Evolutionary conservation across 2,888 invertebrate species (phyloP).

Genomic region (Oxystoma pomonae): DNA sequence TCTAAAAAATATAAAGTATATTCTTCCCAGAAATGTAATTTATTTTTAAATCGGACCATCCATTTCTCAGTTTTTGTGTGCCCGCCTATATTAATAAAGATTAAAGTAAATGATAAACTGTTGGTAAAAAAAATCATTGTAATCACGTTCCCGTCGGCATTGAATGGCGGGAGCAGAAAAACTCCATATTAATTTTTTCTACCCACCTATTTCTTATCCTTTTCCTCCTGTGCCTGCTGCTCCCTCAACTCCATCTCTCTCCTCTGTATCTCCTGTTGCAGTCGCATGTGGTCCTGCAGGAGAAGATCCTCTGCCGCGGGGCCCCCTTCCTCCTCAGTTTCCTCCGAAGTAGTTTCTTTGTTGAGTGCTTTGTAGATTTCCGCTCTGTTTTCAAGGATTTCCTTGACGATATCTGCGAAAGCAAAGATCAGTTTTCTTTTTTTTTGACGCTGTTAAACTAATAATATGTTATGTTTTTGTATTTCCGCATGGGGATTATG

Average conservation of each 20-base stretch:
- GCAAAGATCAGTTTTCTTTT: background rate
- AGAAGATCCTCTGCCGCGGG: slow-evolving; percentile 36
- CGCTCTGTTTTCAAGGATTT: slow-evolving; percentile 72
- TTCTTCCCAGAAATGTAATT: no score
- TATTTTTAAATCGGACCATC: no score
- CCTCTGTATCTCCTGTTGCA: slow-evolving; percentile 35
- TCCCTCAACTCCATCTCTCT: slow-evolving; percentile 5
- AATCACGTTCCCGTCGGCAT: no score
- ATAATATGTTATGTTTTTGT: no score
- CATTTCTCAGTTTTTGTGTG: no score
- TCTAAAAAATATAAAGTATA: no score
- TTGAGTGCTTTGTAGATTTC: slow-evolving; percentile 55
- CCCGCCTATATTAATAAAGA: no score
- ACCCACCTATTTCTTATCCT: background rate
- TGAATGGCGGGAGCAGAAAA: no score
- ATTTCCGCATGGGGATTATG: no score
- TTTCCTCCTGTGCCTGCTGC: background rate
- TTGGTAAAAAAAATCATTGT: no score
- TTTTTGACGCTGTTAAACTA: background rate
- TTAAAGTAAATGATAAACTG: no score
- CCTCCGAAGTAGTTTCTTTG: slow-evolving; percentile 34
- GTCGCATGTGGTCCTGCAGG: slow-evolving; percentile 39
- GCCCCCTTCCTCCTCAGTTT: slow-evolving; percentile 36
- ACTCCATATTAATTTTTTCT: no score
- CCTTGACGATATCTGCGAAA: slow-evolving; percentile 65